phyloP scores from a whole-genome alignment of 2,888 invertebrate species.

The Tenthredo distinguenda region DNA sequence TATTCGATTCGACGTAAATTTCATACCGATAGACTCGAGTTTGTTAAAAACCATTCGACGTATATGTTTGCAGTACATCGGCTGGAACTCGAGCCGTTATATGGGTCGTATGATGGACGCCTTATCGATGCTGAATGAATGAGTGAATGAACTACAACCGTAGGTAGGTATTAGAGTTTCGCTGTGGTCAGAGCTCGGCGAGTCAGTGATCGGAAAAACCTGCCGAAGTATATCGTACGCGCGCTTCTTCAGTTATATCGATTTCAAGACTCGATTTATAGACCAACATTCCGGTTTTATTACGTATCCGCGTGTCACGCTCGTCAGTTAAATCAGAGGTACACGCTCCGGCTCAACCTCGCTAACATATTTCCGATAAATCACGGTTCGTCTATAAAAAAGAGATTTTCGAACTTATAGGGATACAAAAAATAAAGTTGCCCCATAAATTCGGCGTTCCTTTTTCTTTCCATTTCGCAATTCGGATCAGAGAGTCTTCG shows the following conservation, averaged over 20 bases:
- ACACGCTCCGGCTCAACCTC: neutral
- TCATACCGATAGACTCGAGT: neutral
- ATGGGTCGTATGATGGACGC: neutral
- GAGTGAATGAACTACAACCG: neutral
- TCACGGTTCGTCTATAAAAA: neutral
- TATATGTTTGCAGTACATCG: neutral
- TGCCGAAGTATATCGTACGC: neutral
- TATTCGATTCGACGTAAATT: neutral
- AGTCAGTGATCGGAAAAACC: neutral
- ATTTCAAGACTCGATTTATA: neutral
- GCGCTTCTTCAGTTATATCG: neutral
- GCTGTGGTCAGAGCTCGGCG: neutral
- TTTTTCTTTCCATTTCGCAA: neutral
- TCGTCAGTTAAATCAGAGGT: constrained; percentile 7
- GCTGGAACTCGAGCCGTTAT: neutral
- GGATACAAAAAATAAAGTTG: neutral
- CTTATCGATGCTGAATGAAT: constrained; percentile 22
- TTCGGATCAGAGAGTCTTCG: neutral
- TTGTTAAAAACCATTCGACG: neutral
- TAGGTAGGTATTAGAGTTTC: neutral
- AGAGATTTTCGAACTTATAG: neutral
- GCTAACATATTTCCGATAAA: neutral
- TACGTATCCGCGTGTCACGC: neutral
- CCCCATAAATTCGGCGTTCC: neutral
- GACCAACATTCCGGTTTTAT: constrained; percentile 6